Evolutionary conservation across 2,888 invertebrate species (phyloP).

Genomic region (Eilema caniola): DNA sequence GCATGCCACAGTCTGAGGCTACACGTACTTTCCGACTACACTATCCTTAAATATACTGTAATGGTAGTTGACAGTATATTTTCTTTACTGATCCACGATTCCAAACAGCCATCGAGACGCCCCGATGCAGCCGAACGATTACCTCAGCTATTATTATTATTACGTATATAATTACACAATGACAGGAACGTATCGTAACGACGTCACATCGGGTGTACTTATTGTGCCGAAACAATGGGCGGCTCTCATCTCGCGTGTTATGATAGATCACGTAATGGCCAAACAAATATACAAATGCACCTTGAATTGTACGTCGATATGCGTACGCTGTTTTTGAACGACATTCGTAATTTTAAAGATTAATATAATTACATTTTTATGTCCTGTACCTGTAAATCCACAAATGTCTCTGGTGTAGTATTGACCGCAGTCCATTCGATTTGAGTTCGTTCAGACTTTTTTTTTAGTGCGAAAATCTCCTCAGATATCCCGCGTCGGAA

Average conservation of each 20-base stretch:
- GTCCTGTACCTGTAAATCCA: no score
- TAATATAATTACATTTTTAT: no score
- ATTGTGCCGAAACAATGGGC: constrained; percentile 42
- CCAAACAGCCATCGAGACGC: neutral
- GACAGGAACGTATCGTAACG: constrained; percentile 22
- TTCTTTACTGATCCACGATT: neutral
- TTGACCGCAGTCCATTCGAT: no score
- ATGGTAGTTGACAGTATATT: no score
- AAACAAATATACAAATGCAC: constrained; percentile 12
- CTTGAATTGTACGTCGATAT: constrained; percentile 6
- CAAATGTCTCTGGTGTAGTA: no score
- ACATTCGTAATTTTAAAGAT: neutral
- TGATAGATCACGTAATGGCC: constrained; percentile 37
- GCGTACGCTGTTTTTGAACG: neutral
- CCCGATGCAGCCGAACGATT: neutral
- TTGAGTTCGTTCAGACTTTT: no score
- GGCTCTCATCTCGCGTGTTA: constrained; percentile 27
- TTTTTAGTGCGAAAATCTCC: no score
- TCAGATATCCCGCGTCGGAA: no score
- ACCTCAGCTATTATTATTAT: constrained; percentile 19
- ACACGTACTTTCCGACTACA: no score
- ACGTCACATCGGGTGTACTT: constrained; percentile 15
- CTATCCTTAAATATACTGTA: no score
- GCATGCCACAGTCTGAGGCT: no score
- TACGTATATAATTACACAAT: constrained; percentile 30